Evolutionary conservation across 2,797 vertebrate species (phyloP).

Genomic region (Hyperoplus immaculatus): DNA sequence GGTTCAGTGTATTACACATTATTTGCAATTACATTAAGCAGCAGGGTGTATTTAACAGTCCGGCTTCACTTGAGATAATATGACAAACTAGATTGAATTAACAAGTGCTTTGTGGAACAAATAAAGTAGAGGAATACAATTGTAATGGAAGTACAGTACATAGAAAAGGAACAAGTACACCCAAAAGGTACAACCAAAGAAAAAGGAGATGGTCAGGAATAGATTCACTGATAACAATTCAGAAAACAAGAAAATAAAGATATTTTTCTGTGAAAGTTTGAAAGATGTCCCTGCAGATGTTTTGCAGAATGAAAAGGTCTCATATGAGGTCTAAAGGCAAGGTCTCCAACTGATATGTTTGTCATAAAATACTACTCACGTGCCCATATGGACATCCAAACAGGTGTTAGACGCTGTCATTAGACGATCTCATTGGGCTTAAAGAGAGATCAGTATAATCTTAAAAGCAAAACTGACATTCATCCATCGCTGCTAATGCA

Average conservation of each 20-base stretch:
- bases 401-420: neutral
- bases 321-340: neutral
- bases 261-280: neutral
- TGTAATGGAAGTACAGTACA: neutral
- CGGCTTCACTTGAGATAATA: neutral
- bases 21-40: constrained; percentile 17
- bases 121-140: neutral
- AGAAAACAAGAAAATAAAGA: neutral
- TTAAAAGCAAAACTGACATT: constrained; percentile 22
- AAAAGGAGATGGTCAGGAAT: neutral
- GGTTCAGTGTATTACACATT: constrained; percentile 8
- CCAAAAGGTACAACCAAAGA: neutral
- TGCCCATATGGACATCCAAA: neutral
- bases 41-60: constrained; percentile 17
- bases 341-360: neutral
- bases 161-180: neutral
- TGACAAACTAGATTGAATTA: constrained; percentile 5
- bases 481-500: neutral
- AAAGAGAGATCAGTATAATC: constrained; percentile 29
- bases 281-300: neutral
- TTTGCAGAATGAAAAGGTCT: neutral
- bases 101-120: constrained; percentile 1
- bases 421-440: neutral
- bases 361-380: neutral
- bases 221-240: neutral